phyloP scores from a whole-genome alignment of 2,888 invertebrate genomes.

The Lysandra bellargus region DNA sequence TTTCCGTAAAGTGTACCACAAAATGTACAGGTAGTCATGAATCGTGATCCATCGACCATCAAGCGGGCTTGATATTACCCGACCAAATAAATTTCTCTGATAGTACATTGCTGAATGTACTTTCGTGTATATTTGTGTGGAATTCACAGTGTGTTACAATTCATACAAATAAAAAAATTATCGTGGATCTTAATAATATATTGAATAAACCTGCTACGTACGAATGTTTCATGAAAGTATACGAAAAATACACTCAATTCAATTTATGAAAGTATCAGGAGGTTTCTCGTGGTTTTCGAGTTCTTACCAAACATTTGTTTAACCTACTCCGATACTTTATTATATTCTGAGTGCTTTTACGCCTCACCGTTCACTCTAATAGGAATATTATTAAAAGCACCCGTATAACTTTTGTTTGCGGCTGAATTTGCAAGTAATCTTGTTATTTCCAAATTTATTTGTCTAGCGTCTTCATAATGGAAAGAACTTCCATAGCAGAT shows the following conservation, averaged over 20 bases:
- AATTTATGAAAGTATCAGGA: slow-evolving; percentile 19
- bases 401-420: slow-evolving; percentile 6
- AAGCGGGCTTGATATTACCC: too few species aligned
- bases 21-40: too few species aligned
- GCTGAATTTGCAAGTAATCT: slow-evolving; percentile 9
- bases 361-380: slow-evolving; percentile 19
- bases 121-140: too few species aligned
- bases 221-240: slow-evolving; percentile 5
- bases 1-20: too few species aligned
- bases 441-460: slow-evolving; percentile 5
- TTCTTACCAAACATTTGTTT: slow-evolving; percentile 25
- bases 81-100: too few species aligned
- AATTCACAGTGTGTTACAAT: too few species aligned
- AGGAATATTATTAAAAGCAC: slow-evolving; percentile 18
- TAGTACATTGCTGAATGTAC: too few species aligned
- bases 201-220: background rate
- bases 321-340: slow-evolving; percentile 27
- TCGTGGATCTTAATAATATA: background rate
- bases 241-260: slow-evolving; percentile 22
- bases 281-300: slow-evolving; percentile 16
- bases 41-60: too few species aligned
- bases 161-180: background rate
- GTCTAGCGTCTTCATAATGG: background rate
- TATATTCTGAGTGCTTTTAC: slow-evolving; percentile 25
- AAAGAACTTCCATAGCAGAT: background rate